phyloP scores from a whole-genome alignment of 2,888 invertebrate genomes.

The Plagodis pulveraria region DNA sequence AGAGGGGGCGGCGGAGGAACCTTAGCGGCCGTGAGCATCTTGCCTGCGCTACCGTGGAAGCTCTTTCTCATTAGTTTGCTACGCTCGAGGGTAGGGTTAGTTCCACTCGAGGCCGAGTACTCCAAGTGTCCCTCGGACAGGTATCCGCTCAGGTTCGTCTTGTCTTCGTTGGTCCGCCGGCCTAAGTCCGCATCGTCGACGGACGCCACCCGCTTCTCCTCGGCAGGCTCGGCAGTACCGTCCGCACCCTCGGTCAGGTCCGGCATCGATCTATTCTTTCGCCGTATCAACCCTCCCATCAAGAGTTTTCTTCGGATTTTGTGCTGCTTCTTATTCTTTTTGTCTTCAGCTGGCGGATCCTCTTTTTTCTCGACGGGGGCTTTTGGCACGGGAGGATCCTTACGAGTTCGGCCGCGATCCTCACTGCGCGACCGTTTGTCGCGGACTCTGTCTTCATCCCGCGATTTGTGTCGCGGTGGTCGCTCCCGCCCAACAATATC shows the following conservation, averaged over 20 bases:
- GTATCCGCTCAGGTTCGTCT: conserved; percentile 89
- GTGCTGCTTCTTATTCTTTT: conserved; percentile 94
- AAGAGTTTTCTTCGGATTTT: conserved; percentile 94
- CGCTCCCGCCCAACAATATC: conserved; percentile 90
- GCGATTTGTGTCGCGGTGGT: conserved; percentile 88
- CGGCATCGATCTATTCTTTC: conserved; percentile 96
- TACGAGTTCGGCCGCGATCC: conserved; percentile 91
- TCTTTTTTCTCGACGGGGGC: conserved; percentile 84
- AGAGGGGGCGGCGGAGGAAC: conserved; percentile 94
- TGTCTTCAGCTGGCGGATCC: conserved; percentile 88
- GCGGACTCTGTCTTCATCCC: conserved; percentile 88
- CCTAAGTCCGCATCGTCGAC: conserved; percentile 92
- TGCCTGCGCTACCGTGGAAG: conserved; percentile 93
- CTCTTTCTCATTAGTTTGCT: conserved; percentile 95
- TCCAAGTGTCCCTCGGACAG: conserved; percentile 95
- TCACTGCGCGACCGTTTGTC: conserved; percentile 94
- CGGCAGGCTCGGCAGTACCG: conserved; percentile 72
- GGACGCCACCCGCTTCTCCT: conserved; percentile 78
- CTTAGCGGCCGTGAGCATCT: conserved; percentile 92
- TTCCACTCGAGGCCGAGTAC: conserved; percentile 86
- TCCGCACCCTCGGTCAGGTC: conserved; percentile 93
- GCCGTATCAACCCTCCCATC: conserved; percentile 94
- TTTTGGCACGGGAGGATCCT: conserved; percentile 89
- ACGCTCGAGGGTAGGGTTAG: conserved; percentile 93
- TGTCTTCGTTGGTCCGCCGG: conserved; percentile 85